Evolutionary conservation across 1,140 invertebrate genomes (phyloP).

Genomic region (Palaemon carinicauda): DNA sequence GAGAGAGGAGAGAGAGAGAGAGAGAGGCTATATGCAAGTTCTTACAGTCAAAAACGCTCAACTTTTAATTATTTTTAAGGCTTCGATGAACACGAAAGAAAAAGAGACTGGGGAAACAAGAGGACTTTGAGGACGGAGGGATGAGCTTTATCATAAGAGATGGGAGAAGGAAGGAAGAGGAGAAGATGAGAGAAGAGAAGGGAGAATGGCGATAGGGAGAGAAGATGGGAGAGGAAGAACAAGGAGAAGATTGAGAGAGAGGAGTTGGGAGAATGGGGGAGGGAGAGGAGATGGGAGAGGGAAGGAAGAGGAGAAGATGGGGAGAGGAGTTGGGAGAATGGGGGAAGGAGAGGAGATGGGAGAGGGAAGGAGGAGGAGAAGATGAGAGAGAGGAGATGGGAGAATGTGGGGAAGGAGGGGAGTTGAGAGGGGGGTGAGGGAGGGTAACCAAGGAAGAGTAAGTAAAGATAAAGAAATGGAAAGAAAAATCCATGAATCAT

Average conservation of each 20-base stretch:
- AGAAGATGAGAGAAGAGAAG: background rate
- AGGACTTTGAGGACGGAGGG: background rate
- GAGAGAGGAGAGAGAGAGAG: no score
- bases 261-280: background rate
- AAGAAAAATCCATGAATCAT: background rate
- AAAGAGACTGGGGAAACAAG: background rate
- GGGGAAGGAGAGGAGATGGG: background rate
- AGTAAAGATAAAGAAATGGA: background rate
- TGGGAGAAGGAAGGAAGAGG: background rate
- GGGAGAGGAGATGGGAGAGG: no score
- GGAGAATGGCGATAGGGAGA: background rate
- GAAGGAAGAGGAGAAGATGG: no score
- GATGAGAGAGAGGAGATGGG: no score
- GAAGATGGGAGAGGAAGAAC: background rate
- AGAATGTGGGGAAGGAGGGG: background rate
- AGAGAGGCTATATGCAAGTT: no score
- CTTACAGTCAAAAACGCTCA: no score
- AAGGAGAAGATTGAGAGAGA: background rate
- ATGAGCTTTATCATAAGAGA: background rate
- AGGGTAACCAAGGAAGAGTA: background rate
- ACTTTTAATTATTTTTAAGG: no score
- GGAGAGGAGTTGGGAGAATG: no score
- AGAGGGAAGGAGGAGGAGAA: background rate
- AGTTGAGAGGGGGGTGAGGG: background rate
- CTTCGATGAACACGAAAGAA: no score